Evolutionary conservation across 2,888 invertebrate species (phyloP), one percentile per base, ranked within the genome.

Genomic region (Oscheius onirici): DNA sequence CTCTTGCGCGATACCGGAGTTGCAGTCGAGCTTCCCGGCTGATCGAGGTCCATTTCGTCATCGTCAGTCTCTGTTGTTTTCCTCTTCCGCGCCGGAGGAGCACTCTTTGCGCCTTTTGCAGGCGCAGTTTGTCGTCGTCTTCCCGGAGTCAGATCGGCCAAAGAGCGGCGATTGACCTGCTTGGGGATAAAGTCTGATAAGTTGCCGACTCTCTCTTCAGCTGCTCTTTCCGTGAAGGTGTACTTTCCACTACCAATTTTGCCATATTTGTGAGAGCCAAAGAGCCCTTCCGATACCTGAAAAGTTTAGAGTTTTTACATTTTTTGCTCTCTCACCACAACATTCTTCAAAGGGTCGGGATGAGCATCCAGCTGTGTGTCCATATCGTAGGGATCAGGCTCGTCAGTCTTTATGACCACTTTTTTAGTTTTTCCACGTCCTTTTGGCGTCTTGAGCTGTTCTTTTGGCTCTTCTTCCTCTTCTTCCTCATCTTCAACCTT

Each of bases 301-400:
- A 79, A 57, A 24, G 61, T 28, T 34, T 15, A 43, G 15, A 49
- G 24, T 3, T 57, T 58, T 44, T 13, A 72, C 22, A 54, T 5
- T 5, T 24, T 3, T 11, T 34, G 34, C 2, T 43, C 20, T 24
- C 73, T 51, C 20, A 84, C 82, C 49, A 78, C 74, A 49, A 85
- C 84, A 49, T 83, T 81, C 49, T 78, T 79, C 51, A 86, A 66
- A 11, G 84, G 83, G 24, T 84, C 83, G 15, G 86, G 86, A 65
- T 85, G 86, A 40, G 74, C 66, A 57, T 86, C 82, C 54, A 77
- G 67, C 40, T 81, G 76, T 0, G 76, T 75, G 41, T 83, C 82
- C 57, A 85, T 67, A 51, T 82, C 80, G 71, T 76, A 87, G 2
- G 86, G 86, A 73, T 86, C 49, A 26, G 63, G n/a, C 15, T 15